phyloP scores from a whole-genome alignment of 2,113 vertebrate species.

The Entelurus aequoreus region DNA sequence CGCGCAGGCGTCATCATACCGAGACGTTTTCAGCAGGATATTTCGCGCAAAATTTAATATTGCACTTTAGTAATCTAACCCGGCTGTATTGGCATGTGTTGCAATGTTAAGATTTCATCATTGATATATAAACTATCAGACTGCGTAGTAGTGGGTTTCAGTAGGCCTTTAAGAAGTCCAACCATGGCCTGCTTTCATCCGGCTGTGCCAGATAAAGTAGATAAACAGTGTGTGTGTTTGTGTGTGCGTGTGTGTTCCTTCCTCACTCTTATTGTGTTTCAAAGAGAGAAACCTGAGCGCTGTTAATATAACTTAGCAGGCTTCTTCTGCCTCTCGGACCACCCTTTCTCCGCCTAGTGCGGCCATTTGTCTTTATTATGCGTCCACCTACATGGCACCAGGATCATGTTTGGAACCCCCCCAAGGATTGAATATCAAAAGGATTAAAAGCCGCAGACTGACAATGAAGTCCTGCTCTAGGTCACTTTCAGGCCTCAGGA shows the following conservation, averaged over 20 bases:
- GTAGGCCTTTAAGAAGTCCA: background rate
- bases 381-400: background rate
- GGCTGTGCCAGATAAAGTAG: background rate
- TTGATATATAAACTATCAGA: no score
- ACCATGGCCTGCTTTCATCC: background rate
- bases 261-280: conserved; percentile 27
- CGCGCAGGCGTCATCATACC: no score
- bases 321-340: conserved; percentile 18
- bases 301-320: conserved; percentile 21
- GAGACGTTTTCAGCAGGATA: no score
- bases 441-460: background rate
- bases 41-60: no score
- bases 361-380: conserved; percentile 11
- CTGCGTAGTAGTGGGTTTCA: no score
- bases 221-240: conserved; percentile 38
- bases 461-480: background rate
- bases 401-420: conserved; percentile 20
- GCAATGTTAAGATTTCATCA: no score
- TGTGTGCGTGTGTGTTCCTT: conserved; percentile 31
- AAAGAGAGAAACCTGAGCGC: conserved; percentile 43
- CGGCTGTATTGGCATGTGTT: no score
- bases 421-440: background rate
- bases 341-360: conserved; percentile 7
- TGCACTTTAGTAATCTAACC: no score
- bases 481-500: background rate